Conservation (phyloP, 1,140 invertebrate genomes). For the Trachelipus rathkii region DNA sequence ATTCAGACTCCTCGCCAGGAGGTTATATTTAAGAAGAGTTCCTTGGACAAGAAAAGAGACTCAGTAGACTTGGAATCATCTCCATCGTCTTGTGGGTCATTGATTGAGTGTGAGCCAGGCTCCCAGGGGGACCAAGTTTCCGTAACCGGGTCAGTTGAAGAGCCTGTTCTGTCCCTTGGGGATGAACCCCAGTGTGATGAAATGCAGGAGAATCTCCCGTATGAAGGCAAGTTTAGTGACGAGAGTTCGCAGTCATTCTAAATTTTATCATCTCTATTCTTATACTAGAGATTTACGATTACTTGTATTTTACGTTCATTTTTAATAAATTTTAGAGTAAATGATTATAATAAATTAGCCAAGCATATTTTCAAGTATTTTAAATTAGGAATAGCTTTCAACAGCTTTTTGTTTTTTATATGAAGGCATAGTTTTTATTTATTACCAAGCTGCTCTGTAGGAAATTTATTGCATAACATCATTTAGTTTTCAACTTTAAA, state of each 20-base stretch:
- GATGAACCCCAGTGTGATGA: conserved; percentile 22
- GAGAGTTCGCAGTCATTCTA: too few species aligned
- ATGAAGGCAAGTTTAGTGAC: too few species aligned
- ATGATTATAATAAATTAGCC: too few species aligned
- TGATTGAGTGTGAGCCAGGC: conserved; percentile 9
- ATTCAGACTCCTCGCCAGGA: conserved; percentile 46
- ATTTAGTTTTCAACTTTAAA: not conserved
- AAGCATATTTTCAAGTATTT: too few species aligned
- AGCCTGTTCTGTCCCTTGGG: conserved; percentile 2
- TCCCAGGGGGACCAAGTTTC: conserved; percentile 30
- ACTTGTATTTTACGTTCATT: too few species aligned
- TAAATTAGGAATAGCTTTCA: too few species aligned
- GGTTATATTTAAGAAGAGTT: conserved; percentile 46
- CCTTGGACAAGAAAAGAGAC: conserved; percentile 25
- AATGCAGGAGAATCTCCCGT: not conserved
- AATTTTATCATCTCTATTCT: too few species aligned
- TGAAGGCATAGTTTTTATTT: not conserved
- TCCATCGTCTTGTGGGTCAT: not conserved
- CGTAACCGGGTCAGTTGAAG: conserved; percentile 27
- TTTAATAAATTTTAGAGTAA: too few species aligned
- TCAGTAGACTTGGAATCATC: conserved; percentile 16
- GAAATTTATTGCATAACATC: not conserved
- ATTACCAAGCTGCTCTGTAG: not conserved
- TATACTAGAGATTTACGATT: too few species aligned
- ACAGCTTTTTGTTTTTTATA: too few species aligned